Conservation (phyloP, 2,888 invertebrate genomes). For the Branchipolynoe longqiensis region DNA sequence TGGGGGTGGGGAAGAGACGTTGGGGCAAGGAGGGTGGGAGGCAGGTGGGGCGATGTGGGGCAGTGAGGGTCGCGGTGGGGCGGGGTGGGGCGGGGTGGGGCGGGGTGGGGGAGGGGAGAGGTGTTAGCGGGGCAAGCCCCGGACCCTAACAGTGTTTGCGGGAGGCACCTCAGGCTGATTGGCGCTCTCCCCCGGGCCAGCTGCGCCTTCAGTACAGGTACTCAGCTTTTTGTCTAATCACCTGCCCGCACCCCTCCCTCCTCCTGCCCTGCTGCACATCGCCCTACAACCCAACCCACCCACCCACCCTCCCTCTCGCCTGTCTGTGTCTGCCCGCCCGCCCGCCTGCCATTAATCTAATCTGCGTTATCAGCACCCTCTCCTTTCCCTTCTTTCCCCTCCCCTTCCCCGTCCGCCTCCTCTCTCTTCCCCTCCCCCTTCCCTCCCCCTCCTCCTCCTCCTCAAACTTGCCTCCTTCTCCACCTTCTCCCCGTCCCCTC, state of each 20-base stretch:
- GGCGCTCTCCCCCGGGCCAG: conserved; percentile 35
- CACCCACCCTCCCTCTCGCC: no score
- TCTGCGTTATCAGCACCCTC: conserved; percentile 33
- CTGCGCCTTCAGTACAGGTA: conserved; percentile 40
- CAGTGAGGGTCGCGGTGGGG: background rate
- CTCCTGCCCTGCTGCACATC: no score
- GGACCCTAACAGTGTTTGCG: conserved; percentile 33
- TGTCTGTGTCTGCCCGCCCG: no score
- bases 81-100: background rate
- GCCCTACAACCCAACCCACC: no score
- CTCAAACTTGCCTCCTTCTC: background rate
- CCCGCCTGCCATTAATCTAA: conserved; percentile 50
- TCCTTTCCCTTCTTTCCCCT: background rate
- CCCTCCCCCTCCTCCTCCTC: background rate
- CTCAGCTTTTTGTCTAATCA: conserved; percentile 56
- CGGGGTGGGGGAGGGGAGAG: background rate
- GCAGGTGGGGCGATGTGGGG: no score
- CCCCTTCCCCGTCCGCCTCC: background rate
- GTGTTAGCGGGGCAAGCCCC: background rate
- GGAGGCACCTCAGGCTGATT: conserved; percentile 29
- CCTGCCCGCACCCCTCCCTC: no score
- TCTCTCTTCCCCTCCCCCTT: background rate
- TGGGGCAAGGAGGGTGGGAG: no score
- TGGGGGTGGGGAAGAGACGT: no score
- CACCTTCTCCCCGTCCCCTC: background rate